Evolutionary conservation across 2,113 vertebrate genomes (phyloP).

Genomic region (Neomonachus schauinslandi): DNA sequence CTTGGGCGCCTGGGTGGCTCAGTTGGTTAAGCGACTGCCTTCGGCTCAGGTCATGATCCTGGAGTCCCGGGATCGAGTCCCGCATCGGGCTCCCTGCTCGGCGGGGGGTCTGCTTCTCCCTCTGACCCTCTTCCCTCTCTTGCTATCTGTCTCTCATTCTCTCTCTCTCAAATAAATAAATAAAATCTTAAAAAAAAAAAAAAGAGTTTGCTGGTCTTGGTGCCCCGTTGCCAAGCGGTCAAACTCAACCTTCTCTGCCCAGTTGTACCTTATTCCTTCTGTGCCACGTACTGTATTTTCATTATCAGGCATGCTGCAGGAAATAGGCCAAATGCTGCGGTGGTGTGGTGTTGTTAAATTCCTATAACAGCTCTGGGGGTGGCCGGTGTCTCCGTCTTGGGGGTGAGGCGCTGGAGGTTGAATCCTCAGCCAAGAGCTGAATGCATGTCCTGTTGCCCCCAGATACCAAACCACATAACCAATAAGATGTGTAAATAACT

Average conservation of each 20-base stretch:
- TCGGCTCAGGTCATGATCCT: no score
- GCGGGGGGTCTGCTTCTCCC: no score
- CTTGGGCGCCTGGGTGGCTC: no score
- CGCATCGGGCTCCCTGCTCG: no score
- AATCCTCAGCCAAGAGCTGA: not conserved
- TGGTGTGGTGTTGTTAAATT: not conserved
- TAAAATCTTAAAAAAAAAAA: no score
- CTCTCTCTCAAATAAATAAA: no score
- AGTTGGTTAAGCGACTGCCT: no score
- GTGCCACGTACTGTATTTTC: not conserved
- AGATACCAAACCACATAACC: not conserved
- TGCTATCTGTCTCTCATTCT: no score
- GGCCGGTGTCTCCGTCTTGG: not conserved
- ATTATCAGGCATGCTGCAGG: not conserved
- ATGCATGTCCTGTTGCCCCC: not conserved
- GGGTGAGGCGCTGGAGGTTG: not conserved
- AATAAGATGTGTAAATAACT: not conserved
- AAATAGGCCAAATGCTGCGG: not conserved
- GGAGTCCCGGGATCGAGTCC: no score
- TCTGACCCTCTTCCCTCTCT: no score
- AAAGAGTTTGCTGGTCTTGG: not conserved
- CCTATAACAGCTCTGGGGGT: not conserved
- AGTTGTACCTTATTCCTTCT: not conserved
- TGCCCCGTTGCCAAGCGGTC: fast-evolving
- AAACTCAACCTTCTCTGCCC: not conserved